Base-by-base conservation (phyloP, 1,140 invertebrate genomes). In the Conus ventricosus region DNA sequence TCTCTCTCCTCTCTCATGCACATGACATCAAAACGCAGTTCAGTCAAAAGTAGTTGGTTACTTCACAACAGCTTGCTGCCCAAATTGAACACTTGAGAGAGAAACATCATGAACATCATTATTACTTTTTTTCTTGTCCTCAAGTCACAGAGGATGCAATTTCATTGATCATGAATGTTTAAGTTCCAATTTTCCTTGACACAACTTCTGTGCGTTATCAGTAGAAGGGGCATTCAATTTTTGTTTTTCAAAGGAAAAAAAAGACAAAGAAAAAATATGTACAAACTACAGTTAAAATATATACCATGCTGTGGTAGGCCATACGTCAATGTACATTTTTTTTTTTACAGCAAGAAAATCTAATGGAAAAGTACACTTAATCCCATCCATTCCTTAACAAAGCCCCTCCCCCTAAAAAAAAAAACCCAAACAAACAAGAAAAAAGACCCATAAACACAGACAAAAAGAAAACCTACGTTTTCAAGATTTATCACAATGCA, bases 1-100 rank as follows among this genome's bases (percentile, higher is more conserved):
- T 71, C 67, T 71, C 67, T 71, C 67, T 13, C 6, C 67, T 71
- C 13, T 71, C 67, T 20, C 20, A 71, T 23, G 11, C 67, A 23
- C 67, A 71, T 17, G 67, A 71, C 67, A 23, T 71, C 17, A n/a
- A 71, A 71, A 20, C 20, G 67, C 67, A 71, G 23, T 17, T 39
- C 39, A 71, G 67, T 23, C 15, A 71, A 71, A 71, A 71, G 67
- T 71, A 71, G 23, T 71, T 71, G 67, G 67, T 71, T 71, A 20
- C 67, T 71, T 23, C 67, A 71, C 67, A 71, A 71, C 67, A 71
- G 67, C 67, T 71, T 71, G 67, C 67, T 71, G 67, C 67, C 67
- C 11, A 71, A 71, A 71, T 71, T 71, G 67, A 71, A 71, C 67
- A 71, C 67, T 71, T 71, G 20, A 71, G 67, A 71, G 67, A 71